These are phyloP conservation scores for Hippocampus guttulatus DNA, from an alignment of 2,113 vertebrate species.

Conservation along the genomic window DNA sequence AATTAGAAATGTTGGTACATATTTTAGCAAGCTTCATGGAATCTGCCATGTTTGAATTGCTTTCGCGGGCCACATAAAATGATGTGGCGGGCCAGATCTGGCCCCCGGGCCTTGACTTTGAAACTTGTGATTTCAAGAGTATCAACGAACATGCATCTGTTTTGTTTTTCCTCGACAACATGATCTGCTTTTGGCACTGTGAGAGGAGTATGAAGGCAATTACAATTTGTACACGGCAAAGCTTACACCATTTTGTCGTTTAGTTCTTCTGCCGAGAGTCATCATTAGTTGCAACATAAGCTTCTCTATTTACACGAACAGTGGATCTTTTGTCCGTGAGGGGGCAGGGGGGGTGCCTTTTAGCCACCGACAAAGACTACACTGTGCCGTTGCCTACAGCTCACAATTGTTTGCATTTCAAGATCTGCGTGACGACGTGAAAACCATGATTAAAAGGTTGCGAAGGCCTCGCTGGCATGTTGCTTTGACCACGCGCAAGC, in stretches of 20 bases:
- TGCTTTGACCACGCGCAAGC: not conserved
- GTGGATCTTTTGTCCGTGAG: not conserved
- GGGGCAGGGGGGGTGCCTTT: too few species aligned
- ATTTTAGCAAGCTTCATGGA: too few species aligned
- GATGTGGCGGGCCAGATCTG: too few species aligned
- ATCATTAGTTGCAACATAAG: not conserved
- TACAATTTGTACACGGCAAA: not conserved
- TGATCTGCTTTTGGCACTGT: not conserved
- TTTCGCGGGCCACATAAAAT: too few species aligned
- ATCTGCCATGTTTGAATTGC: too few species aligned
- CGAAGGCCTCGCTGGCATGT: not conserved
- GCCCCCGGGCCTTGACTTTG: too few species aligned
- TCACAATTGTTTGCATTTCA: slow-evolving; percentile 4
- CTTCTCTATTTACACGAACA: slow-evolving; percentile 9
- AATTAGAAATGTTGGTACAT: too few species aligned
- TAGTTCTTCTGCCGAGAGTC: not conserved
- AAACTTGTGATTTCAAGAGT: too few species aligned
- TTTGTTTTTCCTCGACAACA: not conserved
- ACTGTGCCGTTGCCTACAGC: not conserved
- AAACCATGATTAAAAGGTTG: not conserved
- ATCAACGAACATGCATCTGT: not conserved
- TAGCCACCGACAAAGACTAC: not conserved
- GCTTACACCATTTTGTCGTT: not conserved
- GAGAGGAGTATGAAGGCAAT: not conserved
- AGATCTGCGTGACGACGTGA: not conserved